Evolutionary conservation across 2,797 vertebrate species (phyloP).

Genomic region (Valencia hispanica): DNA sequence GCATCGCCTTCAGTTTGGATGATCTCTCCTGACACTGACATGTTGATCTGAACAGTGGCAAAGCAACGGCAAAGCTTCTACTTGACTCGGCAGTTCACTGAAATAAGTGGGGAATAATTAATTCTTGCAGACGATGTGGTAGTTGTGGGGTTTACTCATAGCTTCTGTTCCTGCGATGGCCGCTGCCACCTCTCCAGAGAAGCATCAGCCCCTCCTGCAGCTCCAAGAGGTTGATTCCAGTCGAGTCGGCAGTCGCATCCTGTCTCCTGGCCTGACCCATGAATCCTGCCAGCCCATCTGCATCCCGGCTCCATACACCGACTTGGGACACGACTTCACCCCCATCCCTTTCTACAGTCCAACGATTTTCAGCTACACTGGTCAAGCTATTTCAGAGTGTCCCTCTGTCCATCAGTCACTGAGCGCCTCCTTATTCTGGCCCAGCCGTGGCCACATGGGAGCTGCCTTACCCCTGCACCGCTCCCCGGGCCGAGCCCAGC

Average conservation of each 20-base stretch:
- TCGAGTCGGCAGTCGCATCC: conserved; percentile 71
- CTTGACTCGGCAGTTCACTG: conserved; percentile 4
- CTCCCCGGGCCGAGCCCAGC: conserved; percentile 80
- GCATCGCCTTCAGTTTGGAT: too few species aligned
- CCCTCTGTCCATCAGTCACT: conserved; percentile 78
- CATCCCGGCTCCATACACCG: conserved; percentile 89
- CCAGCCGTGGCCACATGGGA: conserved; percentile 80
- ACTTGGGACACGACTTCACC: conserved; percentile 86
- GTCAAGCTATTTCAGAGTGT: conserved; percentile 77
- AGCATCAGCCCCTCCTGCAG: conserved; percentile 84
- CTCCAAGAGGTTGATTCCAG: conserved; percentile 87
- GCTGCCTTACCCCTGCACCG: conserved; percentile 84
- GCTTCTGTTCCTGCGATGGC: conserved; percentile 73
- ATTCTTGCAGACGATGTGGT: conserved; percentile 36
- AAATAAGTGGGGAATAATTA: conserved; percentile 19
- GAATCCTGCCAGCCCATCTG: conserved; percentile 83
- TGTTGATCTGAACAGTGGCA: not conserved
- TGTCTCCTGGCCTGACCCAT: conserved; percentile 76
- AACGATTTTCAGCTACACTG: conserved; percentile 85
- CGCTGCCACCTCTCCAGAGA: conserved; percentile 72
- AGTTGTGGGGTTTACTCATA: conserved; percentile 4
- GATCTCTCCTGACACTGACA: not conserved
- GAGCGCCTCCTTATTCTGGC: conserved; percentile 86
- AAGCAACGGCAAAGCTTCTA: conserved; percentile 5
- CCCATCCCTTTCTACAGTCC: conserved; percentile 89